Base-by-base conservation (phyloP, 2,113 vertebrate genomes). In the Lasiurus cinereus region DNA sequence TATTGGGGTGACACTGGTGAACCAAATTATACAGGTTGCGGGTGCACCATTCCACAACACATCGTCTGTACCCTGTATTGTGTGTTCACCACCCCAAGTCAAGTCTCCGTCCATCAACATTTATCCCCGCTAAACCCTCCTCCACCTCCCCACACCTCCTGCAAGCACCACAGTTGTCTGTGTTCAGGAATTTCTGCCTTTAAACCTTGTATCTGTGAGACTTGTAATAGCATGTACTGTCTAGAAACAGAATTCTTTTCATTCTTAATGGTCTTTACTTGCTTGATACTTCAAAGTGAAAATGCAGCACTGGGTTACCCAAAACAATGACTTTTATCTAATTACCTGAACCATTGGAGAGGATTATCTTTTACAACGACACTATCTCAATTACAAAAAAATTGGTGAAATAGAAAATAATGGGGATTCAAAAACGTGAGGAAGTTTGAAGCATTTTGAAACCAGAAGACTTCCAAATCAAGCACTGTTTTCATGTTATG, bases 351-450 rank as follows among this genome's bases (percentile, higher is more conserved):
- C 9, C 73, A 77, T 3, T 56, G 18, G 36, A 94, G 62, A 88
- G 78, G 29, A 83, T 31, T 69, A n/a, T 27, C 22, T 93, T 50
- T 46, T 77, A 29, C 93, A 87, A 83, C 7, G 43, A 86, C 0
- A 74, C 19, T 78, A 50, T 21, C n/a, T 18, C 78, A 94, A 93
- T 94, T 82, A 73, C 2, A 91, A 18, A 91, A 18, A 91, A 77
- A 52, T 9, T 46, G 39, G 62, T 31, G 46, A 82, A 87, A 64
- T 9, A 64, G 50, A 77, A 93, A 86, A 93, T 31, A 90, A 43
- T 69, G 59, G 39, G 59, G 39, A 69, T 92, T 88, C 67, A 54
- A 31, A 43, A 74, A 5, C 36, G 16, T 69, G 48, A 73, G 59
- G 76, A 82, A 77, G 39, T 70, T 19, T 80, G 48, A 95, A 70